A percentile compares a stretch with the other conserved stretches of the same genome.
Evolutionary conservation across 1,140 invertebrate species (phyloP).

Genomic region (Drosophila grimshawi): DNA sequence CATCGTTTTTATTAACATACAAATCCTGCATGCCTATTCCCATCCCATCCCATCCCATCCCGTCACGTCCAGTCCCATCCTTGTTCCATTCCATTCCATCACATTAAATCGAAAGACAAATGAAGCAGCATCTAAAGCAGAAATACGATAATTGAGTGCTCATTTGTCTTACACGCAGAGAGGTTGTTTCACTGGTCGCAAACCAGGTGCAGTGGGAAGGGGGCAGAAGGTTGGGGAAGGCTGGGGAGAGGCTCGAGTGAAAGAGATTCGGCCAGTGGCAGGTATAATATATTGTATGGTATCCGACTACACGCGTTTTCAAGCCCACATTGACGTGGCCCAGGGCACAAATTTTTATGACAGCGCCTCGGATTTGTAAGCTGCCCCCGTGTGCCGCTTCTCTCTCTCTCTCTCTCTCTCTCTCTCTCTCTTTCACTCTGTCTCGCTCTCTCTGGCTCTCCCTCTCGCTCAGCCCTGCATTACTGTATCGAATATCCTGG

Average conservation of each 20-base stretch:
- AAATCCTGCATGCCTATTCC: too few species aligned
- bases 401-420: background rate
- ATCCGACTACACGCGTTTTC: conserved; percentile 64
- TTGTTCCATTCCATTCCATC: conserved; percentile 34
- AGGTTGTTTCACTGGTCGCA: background rate
- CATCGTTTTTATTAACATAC: too few species aligned
- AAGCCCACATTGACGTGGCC: conserved; percentile 66
- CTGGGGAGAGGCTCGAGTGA: conserved; percentile 25
- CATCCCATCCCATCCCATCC: background rate
- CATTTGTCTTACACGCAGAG: conserved; percentile 74
- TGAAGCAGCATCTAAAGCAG: conserved; percentile 75
- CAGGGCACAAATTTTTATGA: conserved; percentile 70
- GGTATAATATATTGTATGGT: conserved; percentile 54
- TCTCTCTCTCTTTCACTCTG: background rate
- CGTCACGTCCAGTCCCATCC: background rate
- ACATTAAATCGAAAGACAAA: conserved; percentile 64
- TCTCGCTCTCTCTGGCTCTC: background rate
- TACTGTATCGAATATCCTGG: conserved; percentile 73
- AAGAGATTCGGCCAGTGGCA: conserved; percentile 60
- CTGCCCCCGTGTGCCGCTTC: conserved; percentile 19
- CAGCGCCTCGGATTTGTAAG: conserved; percentile 58
- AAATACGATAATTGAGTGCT: conserved; percentile 82
- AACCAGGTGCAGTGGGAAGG: background rate
- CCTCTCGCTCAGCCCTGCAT: conserved; percentile 49
- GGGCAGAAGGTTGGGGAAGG: background rate